phyloP scores from a whole-genome alignment of 2,113 vertebrate species.

The Chloebia gouldiae region DNA sequence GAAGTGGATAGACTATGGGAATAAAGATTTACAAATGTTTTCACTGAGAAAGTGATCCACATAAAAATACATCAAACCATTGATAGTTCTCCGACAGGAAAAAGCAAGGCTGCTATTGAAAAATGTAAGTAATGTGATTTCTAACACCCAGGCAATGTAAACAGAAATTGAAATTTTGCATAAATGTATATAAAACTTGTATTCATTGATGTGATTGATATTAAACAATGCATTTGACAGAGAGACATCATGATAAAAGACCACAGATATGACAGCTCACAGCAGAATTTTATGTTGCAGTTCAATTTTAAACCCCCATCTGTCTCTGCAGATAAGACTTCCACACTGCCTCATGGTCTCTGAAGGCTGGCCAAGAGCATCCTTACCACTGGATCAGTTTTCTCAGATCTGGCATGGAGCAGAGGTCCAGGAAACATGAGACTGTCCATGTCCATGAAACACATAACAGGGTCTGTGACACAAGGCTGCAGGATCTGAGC shows the following conservation, averaged over 20 bases:
- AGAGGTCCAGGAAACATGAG: not conserved
- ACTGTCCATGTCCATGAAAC: not conserved
- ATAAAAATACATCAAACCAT: not conserved
- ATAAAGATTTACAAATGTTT: not conserved
- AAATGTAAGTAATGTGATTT: not conserved
- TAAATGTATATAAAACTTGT: not conserved
- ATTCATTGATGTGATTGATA: constrained; percentile 4
- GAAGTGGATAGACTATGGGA: not conserved
- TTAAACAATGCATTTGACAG: constrained; percentile 12
- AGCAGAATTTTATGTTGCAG: not conserved
- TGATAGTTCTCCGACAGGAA: not conserved
- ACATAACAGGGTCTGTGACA: rapidly evolving
- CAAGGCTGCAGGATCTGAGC: not conserved
- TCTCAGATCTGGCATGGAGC: not conserved
- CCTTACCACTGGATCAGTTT: not conserved
- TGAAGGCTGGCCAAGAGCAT: not conserved
- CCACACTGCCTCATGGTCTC: not conserved
- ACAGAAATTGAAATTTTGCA: constrained; percentile 12
- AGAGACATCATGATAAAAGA: not conserved
- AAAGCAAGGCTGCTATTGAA: not conserved
- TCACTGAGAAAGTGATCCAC: not conserved
- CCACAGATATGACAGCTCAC: not conserved
- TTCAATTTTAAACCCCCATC: constrained; percentile 1
- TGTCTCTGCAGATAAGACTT: not conserved
- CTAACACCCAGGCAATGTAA: not conserved